Evolutionary conservation across 1,140 invertebrate species (phyloP).

Genomic region (Bombus difficillimus): DNA sequence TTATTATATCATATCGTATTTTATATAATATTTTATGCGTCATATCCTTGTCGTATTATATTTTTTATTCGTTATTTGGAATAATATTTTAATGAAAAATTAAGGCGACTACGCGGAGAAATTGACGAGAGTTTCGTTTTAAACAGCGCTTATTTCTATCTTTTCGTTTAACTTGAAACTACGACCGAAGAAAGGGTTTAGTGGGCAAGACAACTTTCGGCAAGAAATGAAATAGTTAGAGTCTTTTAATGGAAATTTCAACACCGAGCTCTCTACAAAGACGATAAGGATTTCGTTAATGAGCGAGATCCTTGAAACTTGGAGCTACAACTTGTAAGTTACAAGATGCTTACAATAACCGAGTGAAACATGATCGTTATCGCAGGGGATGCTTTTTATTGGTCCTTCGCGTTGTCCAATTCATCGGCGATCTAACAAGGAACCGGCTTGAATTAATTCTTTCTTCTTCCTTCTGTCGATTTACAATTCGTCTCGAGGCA

Average conservation of each 20-base stretch:
- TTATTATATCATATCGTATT: too few species aligned
- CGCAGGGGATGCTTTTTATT: neutral
- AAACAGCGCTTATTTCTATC: neutral
- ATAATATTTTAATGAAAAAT: too few species aligned
- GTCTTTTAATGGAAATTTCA: constrained; percentile 43
- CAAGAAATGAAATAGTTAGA: constrained; percentile 21
- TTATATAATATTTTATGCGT: too few species aligned
- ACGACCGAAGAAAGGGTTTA: neutral
- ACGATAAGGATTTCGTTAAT: constrained; percentile 45
- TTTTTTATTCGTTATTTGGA: too few species aligned
- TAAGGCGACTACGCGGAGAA: too few species aligned
- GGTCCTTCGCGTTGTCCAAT: constrained; percentile 13
- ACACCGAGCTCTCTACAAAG: constrained; percentile 10
- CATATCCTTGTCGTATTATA: too few species aligned
- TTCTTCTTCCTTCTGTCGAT: neutral
- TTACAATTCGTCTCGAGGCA: neutral
- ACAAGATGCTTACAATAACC: constrained; percentile 37
- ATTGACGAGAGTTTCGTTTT: neutral
- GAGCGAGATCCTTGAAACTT: constrained; percentile 41
- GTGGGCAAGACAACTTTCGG: neutral
- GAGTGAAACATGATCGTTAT: constrained; percentile 36
- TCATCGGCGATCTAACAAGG: neutral
- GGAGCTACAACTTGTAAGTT: neutral
- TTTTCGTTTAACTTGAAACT: neutral
- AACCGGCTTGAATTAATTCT: neutral